Percentiles rank a stretch among this genome's conserved stretches.
Conservation (phyloP, 2,797 vertebrate species). For the Danio jaintianensis region DNA sequence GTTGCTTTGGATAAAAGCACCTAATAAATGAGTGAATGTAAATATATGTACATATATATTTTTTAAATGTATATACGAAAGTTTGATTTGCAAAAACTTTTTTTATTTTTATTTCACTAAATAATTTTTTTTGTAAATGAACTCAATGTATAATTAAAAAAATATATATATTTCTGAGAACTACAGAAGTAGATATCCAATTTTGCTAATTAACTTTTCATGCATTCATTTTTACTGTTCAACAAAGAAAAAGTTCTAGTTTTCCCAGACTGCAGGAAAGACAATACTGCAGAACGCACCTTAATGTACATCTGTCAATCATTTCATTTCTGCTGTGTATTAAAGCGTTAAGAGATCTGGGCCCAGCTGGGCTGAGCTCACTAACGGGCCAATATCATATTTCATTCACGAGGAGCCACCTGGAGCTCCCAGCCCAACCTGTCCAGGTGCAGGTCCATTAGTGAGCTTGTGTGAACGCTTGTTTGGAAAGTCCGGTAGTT, state of each 20-base stretch:
- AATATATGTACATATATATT: too few relatives aligned
- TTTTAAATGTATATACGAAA: too few relatives aligned
- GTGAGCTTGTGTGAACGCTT: slow-evolving; percentile 53
- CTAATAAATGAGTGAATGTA: too few relatives aligned
- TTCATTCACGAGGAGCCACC: slow-evolving; percentile 50
- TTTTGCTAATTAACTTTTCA: too few relatives aligned
- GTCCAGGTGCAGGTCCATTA: slow-evolving; percentile 71
- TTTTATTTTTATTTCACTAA: background rate
- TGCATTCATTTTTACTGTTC: too few relatives aligned
- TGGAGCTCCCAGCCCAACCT: slow-evolving; percentile 60
- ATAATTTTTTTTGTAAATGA: background rate
- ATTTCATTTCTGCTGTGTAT: slow-evolving; percentile 21
- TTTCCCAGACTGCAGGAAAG: background rate
- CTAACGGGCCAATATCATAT: slow-evolving; percentile 43
- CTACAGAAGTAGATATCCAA: too few relatives aligned
- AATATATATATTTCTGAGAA: too few relatives aligned
- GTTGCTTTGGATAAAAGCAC: too few relatives aligned
- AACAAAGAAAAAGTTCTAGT: background rate
- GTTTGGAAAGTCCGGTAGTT: slow-evolving; percentile 82
- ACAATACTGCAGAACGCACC: background rate
- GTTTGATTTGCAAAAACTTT: too few relatives aligned
- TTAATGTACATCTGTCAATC: slow-evolving; percentile 21
- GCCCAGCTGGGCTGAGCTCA: slow-evolving; percentile 19
- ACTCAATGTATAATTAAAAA: background rate
- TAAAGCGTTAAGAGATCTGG: slow-evolving; percentile 31